Percentiles rank a stretch among this genome's conserved stretches.
Evolutionary conservation across 2,113 vertebrate genomes (phyloP).

Genomic region (Micronycteris hirsuta): DNA sequence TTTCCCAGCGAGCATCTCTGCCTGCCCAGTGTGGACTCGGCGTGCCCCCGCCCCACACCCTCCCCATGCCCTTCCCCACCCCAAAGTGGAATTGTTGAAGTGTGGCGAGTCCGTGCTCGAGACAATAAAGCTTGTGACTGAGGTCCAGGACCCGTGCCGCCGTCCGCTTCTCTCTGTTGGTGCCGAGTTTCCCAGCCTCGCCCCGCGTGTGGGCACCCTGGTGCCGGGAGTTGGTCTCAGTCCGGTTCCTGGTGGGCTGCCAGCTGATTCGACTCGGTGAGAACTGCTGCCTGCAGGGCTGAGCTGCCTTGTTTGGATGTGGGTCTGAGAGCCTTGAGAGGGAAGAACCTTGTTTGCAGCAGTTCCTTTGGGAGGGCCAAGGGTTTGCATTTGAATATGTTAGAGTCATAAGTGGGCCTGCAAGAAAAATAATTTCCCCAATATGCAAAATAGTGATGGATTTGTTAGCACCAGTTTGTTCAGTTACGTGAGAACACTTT

Average conservation of each 20-base stretch:
- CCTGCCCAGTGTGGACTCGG: background rate
- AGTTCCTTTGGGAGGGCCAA: background rate
- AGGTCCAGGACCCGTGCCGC: constrained; percentile 42
- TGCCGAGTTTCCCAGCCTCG: background rate
- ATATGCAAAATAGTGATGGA: background rate
- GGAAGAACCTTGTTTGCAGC: background rate
- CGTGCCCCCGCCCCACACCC: background rate
- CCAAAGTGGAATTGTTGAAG: constrained; percentile 76
- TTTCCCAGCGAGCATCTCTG: background rate
- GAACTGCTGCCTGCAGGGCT: background rate
- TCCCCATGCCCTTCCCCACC: background rate
- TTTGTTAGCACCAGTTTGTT: background rate
- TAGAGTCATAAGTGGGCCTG: background rate
- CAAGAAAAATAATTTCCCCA: background rate
- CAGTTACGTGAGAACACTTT: background rate
- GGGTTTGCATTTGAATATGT: background rate
- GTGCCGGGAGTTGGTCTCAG: background rate
- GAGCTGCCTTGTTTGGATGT: background rate
- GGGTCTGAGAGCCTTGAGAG: background rate
- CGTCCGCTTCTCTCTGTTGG: background rate
- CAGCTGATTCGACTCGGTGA: background rate
- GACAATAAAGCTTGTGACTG: constrained; percentile 85
- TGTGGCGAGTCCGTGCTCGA: constrained; percentile 79
- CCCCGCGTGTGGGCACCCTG: background rate
- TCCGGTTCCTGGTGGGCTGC: background rate